A percentile compares a stretch with the other conserved stretches of the same genome.
These are phyloP conservation scores for Phragmatobia fuliginosa DNA, from an alignment of 2,888 invertebrate species.

Conservation along the genomic window DNA sequence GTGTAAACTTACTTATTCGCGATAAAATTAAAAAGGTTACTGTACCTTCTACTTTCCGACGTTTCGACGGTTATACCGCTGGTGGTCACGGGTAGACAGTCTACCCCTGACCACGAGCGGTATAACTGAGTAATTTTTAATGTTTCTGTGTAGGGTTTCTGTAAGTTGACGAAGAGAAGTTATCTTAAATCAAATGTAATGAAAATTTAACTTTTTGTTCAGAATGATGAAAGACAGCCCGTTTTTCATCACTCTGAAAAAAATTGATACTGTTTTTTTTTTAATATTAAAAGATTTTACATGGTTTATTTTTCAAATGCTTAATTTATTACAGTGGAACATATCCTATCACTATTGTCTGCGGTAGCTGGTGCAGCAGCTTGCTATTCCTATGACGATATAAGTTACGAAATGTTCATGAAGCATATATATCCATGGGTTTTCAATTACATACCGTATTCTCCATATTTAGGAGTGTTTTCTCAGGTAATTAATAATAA, in stretches of 20 bases:
- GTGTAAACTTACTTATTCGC: no score
- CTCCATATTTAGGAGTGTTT: constrained; percentile 62
- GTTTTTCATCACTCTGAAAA: background rate
- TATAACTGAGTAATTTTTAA: no score
- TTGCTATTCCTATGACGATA: constrained; percentile 54
- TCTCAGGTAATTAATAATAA: constrained; percentile 66
- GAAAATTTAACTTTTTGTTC: no score
- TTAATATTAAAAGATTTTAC: no score
- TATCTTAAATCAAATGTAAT: background rate
- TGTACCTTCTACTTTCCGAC: no score
- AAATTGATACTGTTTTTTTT: no score
- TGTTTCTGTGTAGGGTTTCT: background rate
- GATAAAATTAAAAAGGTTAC: no score
- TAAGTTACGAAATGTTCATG: constrained; percentile 69
- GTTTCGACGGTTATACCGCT: no score
- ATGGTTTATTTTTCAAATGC: no score
- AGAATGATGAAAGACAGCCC: no score
- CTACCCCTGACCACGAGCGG: no score
- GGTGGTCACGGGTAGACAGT: no score
- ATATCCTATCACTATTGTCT: constrained; percentile 71
- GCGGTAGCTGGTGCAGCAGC: constrained; percentile 67
- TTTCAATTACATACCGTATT: constrained; percentile 70
- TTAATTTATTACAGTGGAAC: constrained; percentile 70
- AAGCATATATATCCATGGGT: constrained; percentile 77
- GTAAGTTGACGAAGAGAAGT: background rate